Conservation (phyloP, 2,797 vertebrate genomes). For the Aldrovandia affinis region DNA sequence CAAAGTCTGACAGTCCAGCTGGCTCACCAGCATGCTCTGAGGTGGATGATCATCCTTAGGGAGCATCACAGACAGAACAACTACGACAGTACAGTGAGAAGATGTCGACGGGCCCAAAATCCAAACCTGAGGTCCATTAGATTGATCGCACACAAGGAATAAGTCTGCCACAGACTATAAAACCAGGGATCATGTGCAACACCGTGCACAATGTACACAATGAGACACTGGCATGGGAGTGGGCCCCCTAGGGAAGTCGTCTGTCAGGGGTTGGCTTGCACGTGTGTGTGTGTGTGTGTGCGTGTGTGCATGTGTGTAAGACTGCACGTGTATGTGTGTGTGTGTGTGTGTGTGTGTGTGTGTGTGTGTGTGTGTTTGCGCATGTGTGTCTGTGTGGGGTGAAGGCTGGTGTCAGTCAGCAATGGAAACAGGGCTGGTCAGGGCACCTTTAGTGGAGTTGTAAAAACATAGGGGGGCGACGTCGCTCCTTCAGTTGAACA, state of each 20-base stretch:
- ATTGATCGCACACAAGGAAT: background rate
- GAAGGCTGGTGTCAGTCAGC: constrained; percentile 13
- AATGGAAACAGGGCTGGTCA: constrained; percentile 16
- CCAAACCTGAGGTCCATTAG: too few relatives aligned
- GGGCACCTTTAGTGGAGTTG: constrained; percentile 51
- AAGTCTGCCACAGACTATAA: background rate
- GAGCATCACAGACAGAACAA: background rate
- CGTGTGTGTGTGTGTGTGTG: constrained; percentile 21
- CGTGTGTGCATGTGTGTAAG: background rate
- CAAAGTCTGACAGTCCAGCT: background rate
- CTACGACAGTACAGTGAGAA: background rate
- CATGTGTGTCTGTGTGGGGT: background rate
- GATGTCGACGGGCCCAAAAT: background rate
- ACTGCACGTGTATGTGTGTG: background rate
- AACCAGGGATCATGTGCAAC: background rate
- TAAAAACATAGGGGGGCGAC: constrained; percentile 53
- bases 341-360: constrained; percentile 9
- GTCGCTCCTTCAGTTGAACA: constrained; percentile 57
- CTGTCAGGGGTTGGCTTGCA: background rate
- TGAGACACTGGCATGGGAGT: too few relatives aligned
- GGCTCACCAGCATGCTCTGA: background rate
- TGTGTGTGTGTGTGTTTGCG: constrained; percentile 9
- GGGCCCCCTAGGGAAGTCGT: too few relatives aligned
- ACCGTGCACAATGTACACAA: background rate
- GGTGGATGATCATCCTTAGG: background rate